These are phyloP conservation scores for Callimorpha dominula DNA, from an alignment of 2,888 invertebrate genomes.

Conservation along the genomic window DNA sequence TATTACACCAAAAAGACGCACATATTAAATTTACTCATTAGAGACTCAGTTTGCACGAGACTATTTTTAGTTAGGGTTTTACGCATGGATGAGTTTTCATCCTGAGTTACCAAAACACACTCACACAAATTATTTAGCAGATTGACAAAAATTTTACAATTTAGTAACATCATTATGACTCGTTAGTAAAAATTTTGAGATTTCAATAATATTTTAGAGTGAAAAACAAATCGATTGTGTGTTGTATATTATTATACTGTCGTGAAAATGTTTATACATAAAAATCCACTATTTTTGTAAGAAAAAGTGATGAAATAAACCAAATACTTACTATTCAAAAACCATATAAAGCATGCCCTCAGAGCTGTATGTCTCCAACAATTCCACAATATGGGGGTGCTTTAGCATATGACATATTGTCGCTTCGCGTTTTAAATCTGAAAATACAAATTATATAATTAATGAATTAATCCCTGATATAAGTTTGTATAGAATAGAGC, in stretches of 20 bases:
- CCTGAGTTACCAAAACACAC: background rate
- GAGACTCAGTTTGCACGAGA: background rate
- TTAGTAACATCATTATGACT: background rate
- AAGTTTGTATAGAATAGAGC: too few relatives aligned
- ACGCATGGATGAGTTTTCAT: background rate
- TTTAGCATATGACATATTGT: slow-evolving; percentile 99
- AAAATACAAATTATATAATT: slow-evolving; percentile 60
- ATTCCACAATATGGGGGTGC: slow-evolving; percentile 99
- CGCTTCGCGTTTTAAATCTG: slow-evolving; percentile 99
- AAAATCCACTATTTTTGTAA: background rate
- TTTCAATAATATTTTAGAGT: background rate
- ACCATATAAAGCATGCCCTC: slow-evolving; percentile 99
- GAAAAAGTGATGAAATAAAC: background rate
- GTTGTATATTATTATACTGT: too few relatives aligned
- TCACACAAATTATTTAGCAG: background rate
- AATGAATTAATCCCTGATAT: background rate
- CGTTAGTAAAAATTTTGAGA: too few relatives aligned
- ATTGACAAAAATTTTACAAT: background rate
- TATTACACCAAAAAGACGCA: background rate
- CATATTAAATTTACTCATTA: background rate
- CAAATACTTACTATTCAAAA: slow-evolving; percentile 97
- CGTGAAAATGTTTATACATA: background rate
- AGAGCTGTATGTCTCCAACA: slow-evolving; percentile 99
- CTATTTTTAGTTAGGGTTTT: background rate
- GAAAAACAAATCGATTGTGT: background rate